Evolutionary conservation across 2,888 invertebrate species (phyloP).

Genomic region (Lasioglossum marginatum): DNA sequence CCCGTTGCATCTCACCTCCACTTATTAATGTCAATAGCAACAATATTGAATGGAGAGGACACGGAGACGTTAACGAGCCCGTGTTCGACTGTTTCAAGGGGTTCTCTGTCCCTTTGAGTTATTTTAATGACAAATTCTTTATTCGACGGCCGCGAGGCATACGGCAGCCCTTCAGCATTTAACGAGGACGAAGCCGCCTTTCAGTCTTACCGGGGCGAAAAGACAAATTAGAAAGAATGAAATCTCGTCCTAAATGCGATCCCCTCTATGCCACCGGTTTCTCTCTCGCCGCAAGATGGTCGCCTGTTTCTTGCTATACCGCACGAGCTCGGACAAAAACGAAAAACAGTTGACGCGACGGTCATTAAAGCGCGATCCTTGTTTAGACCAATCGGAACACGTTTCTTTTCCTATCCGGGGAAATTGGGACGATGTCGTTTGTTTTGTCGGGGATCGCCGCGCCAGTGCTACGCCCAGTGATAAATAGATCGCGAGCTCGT

Average conservation of each 20-base stretch:
- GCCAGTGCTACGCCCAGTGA: neutral
- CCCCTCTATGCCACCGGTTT: neutral
- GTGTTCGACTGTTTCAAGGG: neutral
- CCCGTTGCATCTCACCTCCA: neutral
- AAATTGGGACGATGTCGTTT: neutral
- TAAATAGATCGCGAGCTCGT: neutral
- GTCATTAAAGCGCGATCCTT: neutral
- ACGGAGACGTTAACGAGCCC: constrained; percentile 11
- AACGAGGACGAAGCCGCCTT: constrained; percentile 17
- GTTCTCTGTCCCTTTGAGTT: neutral
- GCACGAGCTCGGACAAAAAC: neutral
- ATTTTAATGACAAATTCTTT: constrained; percentile 35
- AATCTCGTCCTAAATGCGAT: constrained; percentile 1
- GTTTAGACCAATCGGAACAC: neutral
- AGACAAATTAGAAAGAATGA: constrained; percentile 28
- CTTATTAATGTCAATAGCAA: neutral
- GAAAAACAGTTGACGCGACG: neutral
- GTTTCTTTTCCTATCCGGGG: neutral
- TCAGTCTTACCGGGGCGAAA: constrained; percentile 15
- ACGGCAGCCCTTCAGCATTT: constrained; percentile 13
- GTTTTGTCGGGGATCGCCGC: neutral
- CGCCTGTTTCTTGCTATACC: neutral
- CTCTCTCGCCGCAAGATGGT: neutral
- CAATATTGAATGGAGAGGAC: neutral
- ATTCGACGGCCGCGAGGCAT: constrained; percentile 12